Conservation (phyloP, 2,797 vertebrate genomes). For the Gymnopithys bicolor region DNA sequence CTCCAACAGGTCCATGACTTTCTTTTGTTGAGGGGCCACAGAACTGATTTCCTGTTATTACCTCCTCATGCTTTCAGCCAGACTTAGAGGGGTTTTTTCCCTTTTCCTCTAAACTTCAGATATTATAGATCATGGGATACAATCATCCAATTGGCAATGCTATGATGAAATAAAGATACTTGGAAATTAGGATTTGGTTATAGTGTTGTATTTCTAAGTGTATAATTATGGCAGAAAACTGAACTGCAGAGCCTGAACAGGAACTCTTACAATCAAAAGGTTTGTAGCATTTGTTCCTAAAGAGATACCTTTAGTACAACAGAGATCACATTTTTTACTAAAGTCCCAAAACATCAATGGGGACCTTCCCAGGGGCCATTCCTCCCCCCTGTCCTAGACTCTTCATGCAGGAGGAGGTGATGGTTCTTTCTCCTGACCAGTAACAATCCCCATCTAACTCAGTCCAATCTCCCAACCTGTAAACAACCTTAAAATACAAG, state of each 20-base stretch:
- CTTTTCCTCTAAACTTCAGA: not conserved
- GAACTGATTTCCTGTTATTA: not conserved
- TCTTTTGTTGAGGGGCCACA: rapidly evolving
- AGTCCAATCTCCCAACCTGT: not conserved
- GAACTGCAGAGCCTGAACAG: not conserved
- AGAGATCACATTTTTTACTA: not conserved
- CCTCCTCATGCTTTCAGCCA: not conserved
- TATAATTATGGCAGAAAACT: not conserved
- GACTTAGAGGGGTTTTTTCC: too few relatives aligned
- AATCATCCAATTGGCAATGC: not conserved
- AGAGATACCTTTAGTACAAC: not conserved
- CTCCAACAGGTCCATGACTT: not conserved
- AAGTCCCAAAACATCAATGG: not conserved
- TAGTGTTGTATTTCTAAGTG: not conserved
- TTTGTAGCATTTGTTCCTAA: not conserved
- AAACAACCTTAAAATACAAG: not conserved
- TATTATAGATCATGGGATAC: not conserved
- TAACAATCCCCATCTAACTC: not conserved
- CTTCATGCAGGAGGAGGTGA: not conserved
- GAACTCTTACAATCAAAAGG: not conserved
- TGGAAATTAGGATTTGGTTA: not conserved
- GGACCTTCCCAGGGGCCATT: not conserved
- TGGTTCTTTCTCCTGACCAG: not conserved
- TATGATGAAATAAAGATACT: not conserved
- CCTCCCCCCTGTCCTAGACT: not conserved